phyloP scores from a whole-genome alignment of 2,797 vertebrate genomes.

The Hylomyscus alleni region DNA sequence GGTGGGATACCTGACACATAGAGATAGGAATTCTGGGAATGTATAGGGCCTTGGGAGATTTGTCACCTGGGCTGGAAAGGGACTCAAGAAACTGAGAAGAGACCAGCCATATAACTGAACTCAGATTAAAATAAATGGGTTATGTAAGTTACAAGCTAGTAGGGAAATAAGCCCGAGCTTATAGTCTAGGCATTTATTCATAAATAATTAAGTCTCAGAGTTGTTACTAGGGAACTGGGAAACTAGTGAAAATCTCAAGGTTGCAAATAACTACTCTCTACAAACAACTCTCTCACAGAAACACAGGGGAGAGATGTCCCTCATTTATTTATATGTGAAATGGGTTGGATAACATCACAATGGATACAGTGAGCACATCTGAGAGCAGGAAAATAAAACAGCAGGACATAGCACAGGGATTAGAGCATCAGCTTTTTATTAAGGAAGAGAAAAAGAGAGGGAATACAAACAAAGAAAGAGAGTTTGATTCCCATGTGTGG shows the following conservation, averaged over 20 bases:
- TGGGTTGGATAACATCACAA: slow-evolving; percentile 87
- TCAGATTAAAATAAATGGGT: neutral
- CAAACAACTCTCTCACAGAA: slow-evolving; percentile 86
- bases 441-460: neutral
- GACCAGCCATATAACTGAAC: too few species aligned
- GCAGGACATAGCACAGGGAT: neutral
- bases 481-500: neutral
- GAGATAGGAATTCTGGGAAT: too few species aligned
- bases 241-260: neutral
- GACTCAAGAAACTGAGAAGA: too few species aligned
- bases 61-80: too few species aligned
- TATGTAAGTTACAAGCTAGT: neutral
- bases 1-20: too few species aligned
- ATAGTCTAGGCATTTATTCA: neutral
- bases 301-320: slow-evolving; percentile 86
- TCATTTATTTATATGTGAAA: slow-evolving; percentile 91
- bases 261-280: neutral
- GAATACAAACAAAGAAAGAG: neutral
- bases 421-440: too few species aligned
- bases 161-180: neutral
- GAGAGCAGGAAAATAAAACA: slow-evolving; percentile 91
- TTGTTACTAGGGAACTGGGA: neutral
- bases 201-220: neutral
- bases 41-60: too few species aligned
- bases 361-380: slow-evolving; percentile 84